Base-by-base conservation (phyloP, 2,113 vertebrate species). In the Cyanocitta stelleri region DNA sequence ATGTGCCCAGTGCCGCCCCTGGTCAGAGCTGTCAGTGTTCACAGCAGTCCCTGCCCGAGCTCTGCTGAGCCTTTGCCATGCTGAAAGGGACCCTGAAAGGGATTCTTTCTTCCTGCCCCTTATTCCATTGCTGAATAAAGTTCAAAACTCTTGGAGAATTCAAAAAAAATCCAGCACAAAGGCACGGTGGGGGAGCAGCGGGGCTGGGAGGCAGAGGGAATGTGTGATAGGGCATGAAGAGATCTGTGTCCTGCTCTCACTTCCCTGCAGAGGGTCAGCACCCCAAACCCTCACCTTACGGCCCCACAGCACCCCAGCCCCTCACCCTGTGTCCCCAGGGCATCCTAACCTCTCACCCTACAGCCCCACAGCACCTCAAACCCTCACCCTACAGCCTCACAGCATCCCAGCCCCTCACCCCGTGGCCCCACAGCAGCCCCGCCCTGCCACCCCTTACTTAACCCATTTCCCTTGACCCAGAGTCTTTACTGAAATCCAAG, bases 1-100 rank as follows among this genome's bases (percentile, higher is more conserved):
- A 4, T 3, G 30, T 23, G 13, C 54, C 54, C 3, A 3, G 1
- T 2, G 3, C 68, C 19, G 2, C 4, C 41, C 0, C 56, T 1
- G 0, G 9, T 12, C 5, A 13, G 20, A 73, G 64, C 69, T 7
- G 48, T 12, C 37, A 9, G 27, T 5, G 8, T 39, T 51, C 10
- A 2, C 1, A 20, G 35, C 81, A 37, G 22, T 24, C 9, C 1
- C 58, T 29, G 73, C 63, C 59, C 1, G 2, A 16, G 16, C 54
- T 19, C 64, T 12, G 44, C 46, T 0, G 27, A 51, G 30, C 56
- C 74, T 48, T 9, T 6, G 21, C 75, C 2, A 0, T 44, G 29
- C 68, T 30, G 29, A 23, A 52, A 48, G 26, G 20, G 27, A 48
- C 1, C 2, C 39, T 58, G 4, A 17, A 19, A 30, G 13, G 14